phyloP scores from a whole-genome alignment of 1,140 invertebrate genomes.

The Drepana arcuata region DNA sequence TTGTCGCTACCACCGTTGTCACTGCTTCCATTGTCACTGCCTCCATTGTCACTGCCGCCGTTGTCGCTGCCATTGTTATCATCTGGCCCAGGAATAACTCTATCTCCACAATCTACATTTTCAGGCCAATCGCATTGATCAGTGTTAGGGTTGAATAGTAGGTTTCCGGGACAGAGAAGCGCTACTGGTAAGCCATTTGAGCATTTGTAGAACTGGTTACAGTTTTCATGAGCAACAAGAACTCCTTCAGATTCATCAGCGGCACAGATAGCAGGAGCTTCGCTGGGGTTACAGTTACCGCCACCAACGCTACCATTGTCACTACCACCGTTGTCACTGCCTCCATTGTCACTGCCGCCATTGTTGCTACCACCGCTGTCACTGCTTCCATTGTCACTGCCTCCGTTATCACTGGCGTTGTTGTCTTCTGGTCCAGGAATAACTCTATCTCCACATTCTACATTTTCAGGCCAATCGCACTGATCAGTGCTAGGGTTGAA shows the following conservation, averaged over 20 bases:
- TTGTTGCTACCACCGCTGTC: slow-evolving; percentile 1
- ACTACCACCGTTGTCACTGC: slow-evolving; percentile 1
- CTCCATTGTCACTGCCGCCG: not conserved
- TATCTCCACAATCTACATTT: slow-evolving; percentile 27
- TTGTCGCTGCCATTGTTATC: not conserved
- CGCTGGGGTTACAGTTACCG: slow-evolving; percentile 10
- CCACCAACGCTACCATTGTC: slow-evolving; percentile 1
- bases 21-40: slow-evolving; percentile 1
- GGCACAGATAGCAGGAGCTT: slow-evolving; percentile 16
- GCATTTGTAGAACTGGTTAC: slow-evolving; percentile 41
- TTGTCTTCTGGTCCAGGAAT: too few relatives aligned
- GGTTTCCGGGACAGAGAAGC: slow-evolving; percentile 9
- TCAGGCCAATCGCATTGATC: slow-evolving; percentile 30
- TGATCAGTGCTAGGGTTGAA: slow-evolving; percentile 73
- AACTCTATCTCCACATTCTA: slow-evolving; percentile 20
- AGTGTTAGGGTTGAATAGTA: slow-evolving; percentile 22
- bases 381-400: not conserved
- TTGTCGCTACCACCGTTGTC: slow-evolving; percentile 1
- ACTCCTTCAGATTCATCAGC: not conserved
- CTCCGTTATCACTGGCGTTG: slow-evolving; percentile 4
- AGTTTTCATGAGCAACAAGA: slow-evolving; percentile 25
- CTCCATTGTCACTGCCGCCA: not conserved
- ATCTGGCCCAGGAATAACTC: slow-evolving; percentile 17
- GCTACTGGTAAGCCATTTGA: slow-evolving; percentile 20
- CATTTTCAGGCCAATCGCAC: slow-evolving; percentile 65